These are phyloP conservation scores for Chrysogorgia sp. DNA, from an alignment of 92 coral and sea anemone genomes.

Conservation along the genomic window DNA sequence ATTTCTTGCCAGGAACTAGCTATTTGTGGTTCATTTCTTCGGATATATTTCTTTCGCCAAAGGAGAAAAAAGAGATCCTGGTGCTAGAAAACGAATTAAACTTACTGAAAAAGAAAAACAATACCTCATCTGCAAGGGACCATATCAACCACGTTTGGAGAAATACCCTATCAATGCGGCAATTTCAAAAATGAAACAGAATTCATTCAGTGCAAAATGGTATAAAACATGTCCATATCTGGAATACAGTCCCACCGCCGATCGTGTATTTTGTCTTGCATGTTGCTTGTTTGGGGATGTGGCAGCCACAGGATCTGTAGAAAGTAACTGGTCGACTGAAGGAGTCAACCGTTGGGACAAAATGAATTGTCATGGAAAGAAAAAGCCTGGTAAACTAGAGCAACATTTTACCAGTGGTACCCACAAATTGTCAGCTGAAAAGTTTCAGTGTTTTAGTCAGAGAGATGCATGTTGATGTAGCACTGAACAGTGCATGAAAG, in stretches of 20 bases:
- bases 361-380: background rate
- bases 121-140: constrained; percentile 5
- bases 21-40: too few relatives aligned
- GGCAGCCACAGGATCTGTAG: background rate
- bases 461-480: background rate
- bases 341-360: constrained; percentile 1
- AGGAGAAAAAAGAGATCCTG: constrained; percentile 9
- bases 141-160: constrained; percentile 4
- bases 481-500: background rate
- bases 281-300: background rate
- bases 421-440: background rate
- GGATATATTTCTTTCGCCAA: constrained; percentile 5
- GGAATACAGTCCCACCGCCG: background rate
- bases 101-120: constrained; percentile 26
- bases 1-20: too few relatives aligned
- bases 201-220: constrained; percentile 1
- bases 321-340: background rate
- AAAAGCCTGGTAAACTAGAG: background rate
- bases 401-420: background rate
- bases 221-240: background rate
- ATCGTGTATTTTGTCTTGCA: constrained; percentile 8
- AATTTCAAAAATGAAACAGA: constrained; percentile 5
- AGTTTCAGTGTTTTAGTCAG: background rate
- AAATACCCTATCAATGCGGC: background rate
- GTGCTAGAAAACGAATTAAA: constrained; percentile 23